These are phyloP conservation scores for Gallinago nigripennis DNA, from an alignment of 2,797 vertebrate species.

Conservation along the genomic window DNA sequence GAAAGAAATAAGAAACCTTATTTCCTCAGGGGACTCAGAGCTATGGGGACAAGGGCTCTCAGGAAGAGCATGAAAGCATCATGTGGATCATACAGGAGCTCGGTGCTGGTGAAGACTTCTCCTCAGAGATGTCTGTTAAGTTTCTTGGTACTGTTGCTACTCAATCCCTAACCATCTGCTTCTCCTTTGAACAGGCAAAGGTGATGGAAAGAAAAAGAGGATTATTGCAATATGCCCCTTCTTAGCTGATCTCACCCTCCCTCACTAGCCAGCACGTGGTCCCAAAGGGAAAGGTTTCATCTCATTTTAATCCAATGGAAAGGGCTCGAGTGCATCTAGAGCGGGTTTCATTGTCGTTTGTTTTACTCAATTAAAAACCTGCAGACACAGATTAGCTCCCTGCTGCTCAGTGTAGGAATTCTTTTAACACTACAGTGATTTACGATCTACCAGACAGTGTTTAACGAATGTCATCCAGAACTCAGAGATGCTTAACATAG, in stretches of 20 bases:
- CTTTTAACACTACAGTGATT: slow-evolving; percentile 56
- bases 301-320: slow-evolving; percentile 22
- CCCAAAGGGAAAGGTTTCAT: not conserved
- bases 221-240: not conserved
- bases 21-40: not conserved
- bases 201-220: not conserved
- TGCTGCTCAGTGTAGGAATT: slow-evolving; percentile 13
- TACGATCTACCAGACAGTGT: slow-evolving; percentile 48
- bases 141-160: not conserved
- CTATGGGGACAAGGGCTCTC: not conserved
- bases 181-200: not conserved
- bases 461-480: slow-evolving; percentile 47
- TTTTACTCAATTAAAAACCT: slow-evolving; percentile 73
- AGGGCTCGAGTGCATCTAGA: slow-evolving; percentile 21
- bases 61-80: not conserved
- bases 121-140: not conserved
- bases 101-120: rapidly evolving
- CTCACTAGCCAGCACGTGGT: not conserved
- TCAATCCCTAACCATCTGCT: not conserved
- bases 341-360: slow-evolving; percentile 39
- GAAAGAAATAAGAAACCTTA: not conserved
- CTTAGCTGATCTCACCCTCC: not conserved
- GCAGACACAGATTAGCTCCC: slow-evolving; percentile 62
- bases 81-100: not conserved
- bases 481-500: slow-evolving; percentile 34